phyloP scores from a whole-genome alignment of 2,113 vertebrate genomes.

The Podarcis cretensis region DNA sequence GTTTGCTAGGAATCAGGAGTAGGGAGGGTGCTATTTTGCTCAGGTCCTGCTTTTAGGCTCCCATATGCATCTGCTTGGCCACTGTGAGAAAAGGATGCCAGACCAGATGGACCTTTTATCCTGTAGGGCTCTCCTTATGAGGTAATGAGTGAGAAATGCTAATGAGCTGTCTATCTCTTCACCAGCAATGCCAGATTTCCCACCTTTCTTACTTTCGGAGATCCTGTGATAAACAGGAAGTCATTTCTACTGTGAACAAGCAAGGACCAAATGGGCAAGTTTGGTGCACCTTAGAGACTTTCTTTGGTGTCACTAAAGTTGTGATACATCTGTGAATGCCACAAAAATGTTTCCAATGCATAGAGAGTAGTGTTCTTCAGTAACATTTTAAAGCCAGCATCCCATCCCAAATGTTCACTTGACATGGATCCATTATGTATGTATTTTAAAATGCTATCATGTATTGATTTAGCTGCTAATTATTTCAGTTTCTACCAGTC shows the following conservation, averaged over 20 bases:
- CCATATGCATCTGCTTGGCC: too few species aligned
- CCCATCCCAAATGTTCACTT: too few species aligned
- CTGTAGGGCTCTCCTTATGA: background rate
- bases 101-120: background rate
- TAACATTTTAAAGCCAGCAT: background rate
- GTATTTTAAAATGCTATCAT: background rate
- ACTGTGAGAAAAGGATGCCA: too few species aligned
- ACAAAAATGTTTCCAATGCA: background rate
- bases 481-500: background rate
- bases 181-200: background rate
- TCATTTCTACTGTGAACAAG: background rate
- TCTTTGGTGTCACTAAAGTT: background rate
- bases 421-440: background rate
- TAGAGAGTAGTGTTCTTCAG: background rate
- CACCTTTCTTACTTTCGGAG: background rate
- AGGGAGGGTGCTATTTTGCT: too few species aligned
- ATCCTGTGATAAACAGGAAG: background rate
- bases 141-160: background rate
- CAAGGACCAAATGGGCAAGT: constrained; percentile 4
- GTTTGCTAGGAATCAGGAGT: too few species aligned
- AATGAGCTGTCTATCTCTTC: background rate
- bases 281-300: background rate
- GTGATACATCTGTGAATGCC: background rate
- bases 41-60: too few species aligned
- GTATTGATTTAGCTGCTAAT: constrained; percentile 2